Evolutionary conservation across 2,888 invertebrate genomes (phyloP).

Genomic region (Cephus nigrinus): DNA sequence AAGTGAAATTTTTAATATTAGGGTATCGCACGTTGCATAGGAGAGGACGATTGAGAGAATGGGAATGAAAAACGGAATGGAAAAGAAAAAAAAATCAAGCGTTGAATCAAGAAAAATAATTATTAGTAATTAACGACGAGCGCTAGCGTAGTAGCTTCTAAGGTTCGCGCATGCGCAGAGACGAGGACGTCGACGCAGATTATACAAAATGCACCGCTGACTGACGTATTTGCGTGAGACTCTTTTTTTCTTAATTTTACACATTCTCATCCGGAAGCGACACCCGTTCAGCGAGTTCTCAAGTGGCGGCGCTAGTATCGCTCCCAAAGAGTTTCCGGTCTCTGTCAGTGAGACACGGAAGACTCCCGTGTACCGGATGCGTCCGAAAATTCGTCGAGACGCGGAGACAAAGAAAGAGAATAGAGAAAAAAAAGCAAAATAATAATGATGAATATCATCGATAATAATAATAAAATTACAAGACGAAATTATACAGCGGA

Average conservation of each 20-base stretch:
- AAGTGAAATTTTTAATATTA: neutral
- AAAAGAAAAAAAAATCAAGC: conserved; percentile 18
- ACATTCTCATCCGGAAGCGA: neutral
- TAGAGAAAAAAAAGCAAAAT: conserved; percentile 5
- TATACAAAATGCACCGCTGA: conserved; percentile 5
- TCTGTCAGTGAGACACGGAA: conserved; percentile 11
- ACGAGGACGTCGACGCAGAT: conserved; percentile 2
- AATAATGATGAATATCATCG: conserved; percentile 12
- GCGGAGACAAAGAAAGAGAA: neutral
- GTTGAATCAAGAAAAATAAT: conserved; percentile 26
- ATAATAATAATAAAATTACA: neutral
- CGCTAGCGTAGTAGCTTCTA: conserved; percentile 25
- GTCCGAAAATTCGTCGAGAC: conserved; percentile 19
- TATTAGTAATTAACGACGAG: conserved; percentile 29
- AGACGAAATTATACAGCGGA: neutral
- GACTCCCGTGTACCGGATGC: conserved; percentile 20
- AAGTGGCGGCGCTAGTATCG: conserved; percentile 10
- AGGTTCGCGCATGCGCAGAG: conserved; percentile 25
- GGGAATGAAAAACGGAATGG: neutral
- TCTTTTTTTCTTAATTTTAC: neutral
- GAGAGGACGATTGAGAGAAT: neutral
- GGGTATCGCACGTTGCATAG: neutral
- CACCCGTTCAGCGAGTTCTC: conserved; percentile 5
- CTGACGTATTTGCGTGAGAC: neutral
- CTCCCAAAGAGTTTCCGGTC: conserved; percentile 17